phyloP scores from a whole-genome alignment of 64 coral and sea anemone species.

The Platygyra sinensis region DNA sequence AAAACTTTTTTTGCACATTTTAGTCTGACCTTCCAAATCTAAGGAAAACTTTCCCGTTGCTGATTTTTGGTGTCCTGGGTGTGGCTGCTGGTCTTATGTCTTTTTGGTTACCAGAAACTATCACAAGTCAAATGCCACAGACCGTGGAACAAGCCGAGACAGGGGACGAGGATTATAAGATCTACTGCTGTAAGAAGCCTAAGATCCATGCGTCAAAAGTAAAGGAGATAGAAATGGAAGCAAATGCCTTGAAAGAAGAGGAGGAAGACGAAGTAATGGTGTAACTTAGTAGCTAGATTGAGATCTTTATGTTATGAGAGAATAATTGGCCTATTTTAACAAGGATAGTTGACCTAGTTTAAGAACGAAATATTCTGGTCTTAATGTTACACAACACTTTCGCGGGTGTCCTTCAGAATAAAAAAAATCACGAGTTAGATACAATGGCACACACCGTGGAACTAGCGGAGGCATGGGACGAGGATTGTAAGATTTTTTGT shows the following conservation, averaged over 20 bases:
- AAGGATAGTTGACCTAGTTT: too few species aligned
- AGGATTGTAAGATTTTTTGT: conserved; percentile 53
- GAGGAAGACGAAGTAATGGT: neutral
- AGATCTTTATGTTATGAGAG: too few species aligned
- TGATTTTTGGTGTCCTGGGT: conserved; percentile 60
- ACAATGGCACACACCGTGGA: conserved; percentile 59
- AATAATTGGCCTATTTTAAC: too few species aligned
- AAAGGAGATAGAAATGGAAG: neutral
- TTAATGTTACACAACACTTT: too few species aligned
- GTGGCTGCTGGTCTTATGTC: conserved; percentile 54
- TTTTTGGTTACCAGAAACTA: conserved; percentile 64
- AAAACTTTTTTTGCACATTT: neutral
- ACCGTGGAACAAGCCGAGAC: conserved; percentile 73
- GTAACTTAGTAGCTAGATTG: too few species aligned
- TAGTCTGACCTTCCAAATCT: conserved; percentile 60
- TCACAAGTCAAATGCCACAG: conserved; percentile 64
- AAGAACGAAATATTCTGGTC: too few species aligned
- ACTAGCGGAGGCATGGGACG: conserved; percentile 68
- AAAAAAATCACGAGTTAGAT: conserved; percentile 44
- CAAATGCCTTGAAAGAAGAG: neutral
- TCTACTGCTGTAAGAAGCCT: conserved; percentile 16
- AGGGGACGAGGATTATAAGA: conserved; percentile 71
- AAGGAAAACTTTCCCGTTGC: conserved; percentile 49
- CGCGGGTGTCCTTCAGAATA: too few species aligned
- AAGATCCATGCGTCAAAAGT: neutral